Base-by-base conservation (phyloP, 2,888 invertebrate genomes). In the Lasioglossum oenotherae region DNA sequence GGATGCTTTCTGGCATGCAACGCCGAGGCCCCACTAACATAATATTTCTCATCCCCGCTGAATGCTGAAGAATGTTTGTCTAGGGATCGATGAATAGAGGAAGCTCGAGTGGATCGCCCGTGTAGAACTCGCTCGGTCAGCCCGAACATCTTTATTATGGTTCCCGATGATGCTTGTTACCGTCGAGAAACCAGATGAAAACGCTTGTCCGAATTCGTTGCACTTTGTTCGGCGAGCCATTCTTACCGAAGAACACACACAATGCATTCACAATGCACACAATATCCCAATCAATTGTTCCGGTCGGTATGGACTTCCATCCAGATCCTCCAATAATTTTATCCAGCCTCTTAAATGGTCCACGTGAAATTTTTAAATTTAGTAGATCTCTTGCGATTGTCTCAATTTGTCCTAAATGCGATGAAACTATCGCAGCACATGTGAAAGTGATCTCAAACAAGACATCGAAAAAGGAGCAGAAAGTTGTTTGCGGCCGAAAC, bases 1-100 rank as follows among this genome's bases (percentile, higher is more conserved):
- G 64, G 69, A 38, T 6, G 64, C 38, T 53, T 76, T 78, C 31
- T 67, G 69, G 38, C 84, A 83, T 31, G 84, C 73, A 60, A 78
- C 14, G 14, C 44, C 49, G 46, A 35, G 4, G 19, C 46, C 2
- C 67, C 74, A 41, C 46, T 80, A 53, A 80, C 75, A 49, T 41
- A 75, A 75, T 74, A 73, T 82, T 82, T 82, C 71, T n/a, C 49
- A 49, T 38, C 35, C 53, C 27, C 53, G 38, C 27, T 69, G 23
- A 76, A 46, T 35, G 44, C 19, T 27, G 5, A 10, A 49, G 49
- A 35, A 53, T 67, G 71, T 78, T 78, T 44, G 74, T 57, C 82
- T 27, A 72, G 71, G 31, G 41, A 72, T 38, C 41, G 44, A 38
- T 53, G 72, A 77, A 82, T 44, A 73, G 23, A 31, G 16, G 8